phyloP scores from a whole-genome alignment of 2,797 vertebrate species.

The Hyperoplus lanceolatus region DNA sequence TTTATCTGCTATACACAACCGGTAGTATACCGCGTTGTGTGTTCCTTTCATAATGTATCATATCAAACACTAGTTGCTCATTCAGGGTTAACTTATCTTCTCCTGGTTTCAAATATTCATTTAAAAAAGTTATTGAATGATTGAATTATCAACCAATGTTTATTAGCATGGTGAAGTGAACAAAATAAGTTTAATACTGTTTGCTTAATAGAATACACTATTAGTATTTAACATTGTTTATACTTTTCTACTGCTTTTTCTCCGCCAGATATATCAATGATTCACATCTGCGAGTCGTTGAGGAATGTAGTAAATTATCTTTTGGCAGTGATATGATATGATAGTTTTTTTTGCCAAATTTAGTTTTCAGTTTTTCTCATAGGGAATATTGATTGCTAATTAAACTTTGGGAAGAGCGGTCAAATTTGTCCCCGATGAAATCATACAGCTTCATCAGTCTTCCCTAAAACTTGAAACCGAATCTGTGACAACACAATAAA shows the following conservation, averaged over 20 bases:
- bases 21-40: not conserved
- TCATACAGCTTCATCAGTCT: not conserved
- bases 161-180: not conserved
- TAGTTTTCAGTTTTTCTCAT: not conserved
- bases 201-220: not conserved
- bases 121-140: not conserved
- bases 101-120: not conserved
- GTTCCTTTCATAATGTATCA: too few species aligned
- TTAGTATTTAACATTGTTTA: not conserved
- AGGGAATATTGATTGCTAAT: not conserved
- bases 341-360: not conserved
- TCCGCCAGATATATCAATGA: slow-evolving; percentile 6
- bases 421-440: not conserved
- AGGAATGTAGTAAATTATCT: not conserved
- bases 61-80: not conserved
- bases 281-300: not conserved
- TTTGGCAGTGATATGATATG: not conserved
- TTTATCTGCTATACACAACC: not conserved
- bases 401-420: not conserved
- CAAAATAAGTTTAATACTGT: not conserved
- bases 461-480: not conserved
- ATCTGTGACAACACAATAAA: not conserved
- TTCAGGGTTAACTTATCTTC: not conserved
- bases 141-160: not conserved
- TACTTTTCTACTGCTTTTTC: not conserved